Percentiles rank a stretch among this genome's conserved stretches.
phyloP scores from a whole-genome alignment of 2,888 invertebrate genomes.

The Pseudococcus viburni region DNA sequence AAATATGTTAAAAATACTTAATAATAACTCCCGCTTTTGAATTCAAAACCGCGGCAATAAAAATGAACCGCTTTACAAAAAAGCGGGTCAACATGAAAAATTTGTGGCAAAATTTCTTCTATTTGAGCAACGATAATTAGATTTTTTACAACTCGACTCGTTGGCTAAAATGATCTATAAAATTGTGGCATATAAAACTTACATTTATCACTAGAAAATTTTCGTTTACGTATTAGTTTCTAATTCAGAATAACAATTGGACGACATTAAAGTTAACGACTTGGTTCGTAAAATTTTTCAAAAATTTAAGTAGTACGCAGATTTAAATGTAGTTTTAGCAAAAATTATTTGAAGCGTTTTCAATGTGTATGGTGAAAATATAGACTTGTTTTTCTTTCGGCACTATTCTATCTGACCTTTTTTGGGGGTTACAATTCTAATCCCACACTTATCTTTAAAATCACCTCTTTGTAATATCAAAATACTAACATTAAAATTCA shows the following conservation, averaged over 20 bases:
- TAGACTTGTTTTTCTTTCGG: no score
- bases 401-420: not conserved
- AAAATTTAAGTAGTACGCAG: not conserved
- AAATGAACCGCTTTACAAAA: no score
- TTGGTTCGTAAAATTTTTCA: not conserved
- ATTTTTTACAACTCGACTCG: not conserved
- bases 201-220: not conserved
- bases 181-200: not conserved
- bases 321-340: not conserved
- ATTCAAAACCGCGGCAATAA: not conserved
- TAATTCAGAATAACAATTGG: not conserved
- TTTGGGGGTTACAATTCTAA: not conserved
- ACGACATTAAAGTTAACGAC: not conserved
- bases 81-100: not conserved
- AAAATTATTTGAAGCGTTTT: not conserved
- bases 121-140: conserved; percentile 4
- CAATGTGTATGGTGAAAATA: no score
- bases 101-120: conserved; percentile 5
- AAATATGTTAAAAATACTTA: conserved; percentile 13
- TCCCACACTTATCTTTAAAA: conserved; percentile 4
- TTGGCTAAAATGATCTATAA: not conserved
- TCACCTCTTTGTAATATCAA: conserved; percentile 25
- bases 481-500: conserved; percentile 4
- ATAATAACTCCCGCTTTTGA: not conserved
- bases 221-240: not conserved